Conservation (phyloP, 2,888 invertebrate genomes). For the Biston betularia region DNA sequence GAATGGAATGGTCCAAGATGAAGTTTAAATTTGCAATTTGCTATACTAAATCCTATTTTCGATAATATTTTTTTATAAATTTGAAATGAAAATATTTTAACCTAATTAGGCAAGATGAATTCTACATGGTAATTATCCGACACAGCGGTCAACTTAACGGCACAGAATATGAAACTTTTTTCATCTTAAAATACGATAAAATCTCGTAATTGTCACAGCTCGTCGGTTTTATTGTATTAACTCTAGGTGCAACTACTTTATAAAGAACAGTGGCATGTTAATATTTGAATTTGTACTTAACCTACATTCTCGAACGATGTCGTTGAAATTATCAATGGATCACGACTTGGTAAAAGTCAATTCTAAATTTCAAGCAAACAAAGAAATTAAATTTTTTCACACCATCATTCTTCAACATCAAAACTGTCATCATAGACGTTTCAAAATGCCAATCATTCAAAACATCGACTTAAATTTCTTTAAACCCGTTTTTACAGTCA, state of each 20-base stretch:
- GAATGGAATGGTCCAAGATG: conserved; percentile 51
- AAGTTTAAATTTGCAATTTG: conserved; percentile 43
- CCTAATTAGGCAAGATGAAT: conserved; percentile 83
- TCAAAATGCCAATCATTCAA: conserved; percentile 48
- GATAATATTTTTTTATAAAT: conserved; percentile 11
- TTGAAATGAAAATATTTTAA: conserved; percentile 69
- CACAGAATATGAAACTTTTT: conserved; percentile 63
- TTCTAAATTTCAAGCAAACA: conserved; percentile 54
- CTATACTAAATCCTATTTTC: not conserved
- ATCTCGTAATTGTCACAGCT: conserved; percentile 87
- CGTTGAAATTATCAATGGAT: conserved; percentile 65
- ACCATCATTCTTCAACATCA: conserved; percentile 42
- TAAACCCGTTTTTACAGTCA: conserved; percentile 56
- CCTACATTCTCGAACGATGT: conserved; percentile 76
- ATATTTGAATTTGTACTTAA: conserved; percentile 86
- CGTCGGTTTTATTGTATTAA: conserved; percentile 85
- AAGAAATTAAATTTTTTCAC: conserved; percentile 42
- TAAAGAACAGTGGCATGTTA: conserved; percentile 84
- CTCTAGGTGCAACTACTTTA: conserved; percentile 86
- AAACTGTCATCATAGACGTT: conserved; percentile 42
- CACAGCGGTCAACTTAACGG: conserved; percentile 70
- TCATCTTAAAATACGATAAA: conserved; percentile 84
- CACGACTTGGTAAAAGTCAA: conserved; percentile 62
- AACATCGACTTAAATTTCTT: conserved; percentile 39
- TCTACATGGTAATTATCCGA: conserved; percentile 69